phyloP scores from a whole-genome alignment of 2,888 invertebrate genomes.

The Eupithecia subfuscata region DNA sequence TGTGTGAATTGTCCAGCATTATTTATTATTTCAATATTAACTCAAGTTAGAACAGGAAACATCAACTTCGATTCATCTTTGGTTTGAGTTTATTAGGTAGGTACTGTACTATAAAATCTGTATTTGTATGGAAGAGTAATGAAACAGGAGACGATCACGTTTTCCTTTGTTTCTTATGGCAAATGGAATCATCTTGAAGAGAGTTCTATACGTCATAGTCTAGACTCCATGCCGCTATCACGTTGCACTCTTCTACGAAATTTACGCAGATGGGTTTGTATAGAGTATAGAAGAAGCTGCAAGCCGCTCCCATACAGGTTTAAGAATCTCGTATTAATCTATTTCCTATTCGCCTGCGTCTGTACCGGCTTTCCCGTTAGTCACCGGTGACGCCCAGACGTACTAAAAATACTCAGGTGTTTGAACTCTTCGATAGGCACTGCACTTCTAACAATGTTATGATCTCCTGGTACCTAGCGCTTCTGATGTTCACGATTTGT shows the following conservation, averaged over 20 bases:
- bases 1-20: too few relatives aligned
- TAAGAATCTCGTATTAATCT: slow-evolving; percentile 20
- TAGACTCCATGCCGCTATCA: background rate
- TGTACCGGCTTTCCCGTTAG: slow-evolving; percentile 44
- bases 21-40: too few relatives aligned
- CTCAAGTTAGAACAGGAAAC: too few relatives aligned
- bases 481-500: background rate
- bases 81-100: too few relatives aligned
- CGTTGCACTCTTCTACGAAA: background rate
- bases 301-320: slow-evolving; percentile 7
- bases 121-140: too few relatives aligned
- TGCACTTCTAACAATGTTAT: slow-evolving; percentile 29
- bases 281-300: background rate
- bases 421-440: slow-evolving; percentile 48
- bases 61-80: too few relatives aligned
- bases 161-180: background rate
- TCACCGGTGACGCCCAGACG: slow-evolving; percentile 40
- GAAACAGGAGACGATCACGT: background rate
- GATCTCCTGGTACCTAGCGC: background rate
- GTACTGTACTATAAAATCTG: too few relatives aligned
- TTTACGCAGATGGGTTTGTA: background rate
- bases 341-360: slow-evolving; percentile 27
- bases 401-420: slow-evolving; percentile 40
- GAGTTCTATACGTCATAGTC: background rate
- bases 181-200: background rate